Percentiles rank a stretch among this genome's conserved stretches.
Evolutionary conservation across 2,888 invertebrate genomes (phyloP).

Genomic region (Acanthococcus lagerstroemiae): DNA sequence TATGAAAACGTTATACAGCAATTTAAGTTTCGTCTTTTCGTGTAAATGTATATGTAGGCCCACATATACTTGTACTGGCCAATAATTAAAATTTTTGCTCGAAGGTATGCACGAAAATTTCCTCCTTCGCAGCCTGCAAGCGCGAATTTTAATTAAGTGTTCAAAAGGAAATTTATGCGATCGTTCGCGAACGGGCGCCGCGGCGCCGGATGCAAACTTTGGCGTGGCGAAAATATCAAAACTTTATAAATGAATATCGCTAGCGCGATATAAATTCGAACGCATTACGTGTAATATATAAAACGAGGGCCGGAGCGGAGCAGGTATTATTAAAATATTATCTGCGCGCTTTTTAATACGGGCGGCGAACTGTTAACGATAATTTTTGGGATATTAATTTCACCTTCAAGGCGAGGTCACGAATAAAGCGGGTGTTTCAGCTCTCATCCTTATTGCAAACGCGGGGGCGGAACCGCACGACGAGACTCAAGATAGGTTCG

Average conservation of each 20-base stretch:
- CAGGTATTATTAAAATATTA: not conserved
- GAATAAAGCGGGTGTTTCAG: no score
- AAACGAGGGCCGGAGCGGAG: no score
- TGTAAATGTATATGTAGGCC: not conserved
- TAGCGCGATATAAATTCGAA: not conserved
- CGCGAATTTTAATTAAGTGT: slow-evolving; percentile 22
- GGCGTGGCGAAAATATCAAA: not conserved
- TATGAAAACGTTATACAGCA: no score
- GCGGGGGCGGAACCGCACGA: not conserved
- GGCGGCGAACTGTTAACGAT: not conserved
- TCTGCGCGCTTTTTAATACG: not conserved
- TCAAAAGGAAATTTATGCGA: slow-evolving; percentile 20
- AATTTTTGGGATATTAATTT: not conserved
- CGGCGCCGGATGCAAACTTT: not conserved
- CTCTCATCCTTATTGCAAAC: no score
- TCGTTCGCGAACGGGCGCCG: not conserved
- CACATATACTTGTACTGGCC: not conserved
- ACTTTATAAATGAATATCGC: not conserved
- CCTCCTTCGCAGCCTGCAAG: slow-evolving; percentile 9
- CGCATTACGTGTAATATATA: no score
- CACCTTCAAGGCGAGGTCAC: no score
- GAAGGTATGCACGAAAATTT: slow-evolving; percentile 7
- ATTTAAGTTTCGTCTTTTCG: not conserved
- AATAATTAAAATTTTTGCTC: slow-evolving; percentile 19
- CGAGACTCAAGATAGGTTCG: no score